Percentiles rank a stretch among this genome's conserved stretches.
phyloP scores from a whole-genome alignment of 1,140 invertebrate genomes.

The Drosophila busckii region DNA sequence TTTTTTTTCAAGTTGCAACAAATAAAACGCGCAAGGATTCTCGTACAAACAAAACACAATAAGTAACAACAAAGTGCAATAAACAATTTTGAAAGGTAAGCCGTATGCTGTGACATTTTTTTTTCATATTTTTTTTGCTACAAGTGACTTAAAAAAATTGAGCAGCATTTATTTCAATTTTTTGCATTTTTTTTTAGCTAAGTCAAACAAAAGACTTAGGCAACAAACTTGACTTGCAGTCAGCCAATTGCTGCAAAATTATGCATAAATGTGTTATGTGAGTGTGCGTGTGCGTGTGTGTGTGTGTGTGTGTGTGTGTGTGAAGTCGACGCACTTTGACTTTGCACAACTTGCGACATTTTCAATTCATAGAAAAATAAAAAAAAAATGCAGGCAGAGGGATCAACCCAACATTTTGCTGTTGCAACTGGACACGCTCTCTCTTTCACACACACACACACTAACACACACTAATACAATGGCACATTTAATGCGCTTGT shows the following conservation, averaged over 20 bases:
- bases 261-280: slow-evolving; percentile 9
- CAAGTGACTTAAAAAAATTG: neutral
- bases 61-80: slow-evolving; percentile 22
- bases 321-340: slow-evolving; percentile 4
- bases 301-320: slow-evolving; percentile 5
- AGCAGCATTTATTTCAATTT: slow-evolving; percentile 8
- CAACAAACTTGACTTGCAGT: slow-evolving; percentile 39
- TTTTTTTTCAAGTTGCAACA: slow-evolving; percentile 9
- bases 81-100: slow-evolving; percentile 20
- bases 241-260: slow-evolving; percentile 6
- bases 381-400: slow-evolving; percentile 26
- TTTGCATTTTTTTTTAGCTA: slow-evolving; percentile 19
- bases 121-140: too few relatives aligned
- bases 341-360: slow-evolving; percentile 33
- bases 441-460: slow-evolving; percentile 1
- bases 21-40: slow-evolving; percentile 28
- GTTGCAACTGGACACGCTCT: neutral
- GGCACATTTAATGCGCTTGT: slow-evolving; percentile 42
- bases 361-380: slow-evolving; percentile 41
- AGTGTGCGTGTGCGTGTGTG: neutral
- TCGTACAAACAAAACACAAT: slow-evolving; percentile 6
- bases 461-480: slow-evolving; percentile 1
- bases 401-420: neutral
- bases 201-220: slow-evolving; percentile 50
- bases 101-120: too few relatives aligned